Conservation (phyloP, 2,888 invertebrate species). For the Dolomedes plantarius region DNA sequence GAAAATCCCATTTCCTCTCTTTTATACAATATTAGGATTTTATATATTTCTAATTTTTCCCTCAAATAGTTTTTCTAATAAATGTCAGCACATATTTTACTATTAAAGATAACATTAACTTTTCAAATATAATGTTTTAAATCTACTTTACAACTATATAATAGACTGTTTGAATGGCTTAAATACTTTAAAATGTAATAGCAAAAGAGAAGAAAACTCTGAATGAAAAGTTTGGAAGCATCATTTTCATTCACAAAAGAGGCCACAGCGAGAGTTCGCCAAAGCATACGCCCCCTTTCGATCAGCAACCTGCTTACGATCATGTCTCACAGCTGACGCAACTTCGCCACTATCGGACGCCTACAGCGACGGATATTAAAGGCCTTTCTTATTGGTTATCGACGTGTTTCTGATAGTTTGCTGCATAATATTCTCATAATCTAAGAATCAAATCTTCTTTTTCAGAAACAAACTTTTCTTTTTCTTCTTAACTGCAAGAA, state of each 20-base stretch:
- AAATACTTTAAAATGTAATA: too few species aligned
- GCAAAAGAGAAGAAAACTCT: too few species aligned
- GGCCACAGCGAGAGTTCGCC: not conserved
- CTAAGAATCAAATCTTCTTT: not conserved
- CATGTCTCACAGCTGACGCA: slow-evolving; percentile 25
- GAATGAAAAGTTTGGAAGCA: not conserved
- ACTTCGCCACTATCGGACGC: not conserved
- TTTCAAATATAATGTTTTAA: too few species aligned
- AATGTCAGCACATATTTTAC: too few species aligned
- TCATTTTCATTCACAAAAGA: slow-evolving; percentile 7
- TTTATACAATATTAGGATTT: too few species aligned
- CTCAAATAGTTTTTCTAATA: too few species aligned
- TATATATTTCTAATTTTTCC: too few species aligned
- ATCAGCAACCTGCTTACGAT: not conserved
- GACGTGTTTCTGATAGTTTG: slow-evolving; percentile 12
- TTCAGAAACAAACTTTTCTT: not conserved
- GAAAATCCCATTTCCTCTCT: too few species aligned
- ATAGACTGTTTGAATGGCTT: too few species aligned
- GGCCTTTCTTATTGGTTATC: slow-evolving; percentile 33
- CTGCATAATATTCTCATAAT: slow-evolving; percentile 26
- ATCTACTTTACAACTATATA: too few species aligned
- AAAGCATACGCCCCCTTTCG: slow-evolving; percentile 23
- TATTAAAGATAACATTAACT: too few species aligned
- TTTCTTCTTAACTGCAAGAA: too few species aligned
- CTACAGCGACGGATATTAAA: slow-evolving; percentile 32